Conservation (phyloP, 2,113 vertebrate species). For the Mixornis gularis region DNA sequence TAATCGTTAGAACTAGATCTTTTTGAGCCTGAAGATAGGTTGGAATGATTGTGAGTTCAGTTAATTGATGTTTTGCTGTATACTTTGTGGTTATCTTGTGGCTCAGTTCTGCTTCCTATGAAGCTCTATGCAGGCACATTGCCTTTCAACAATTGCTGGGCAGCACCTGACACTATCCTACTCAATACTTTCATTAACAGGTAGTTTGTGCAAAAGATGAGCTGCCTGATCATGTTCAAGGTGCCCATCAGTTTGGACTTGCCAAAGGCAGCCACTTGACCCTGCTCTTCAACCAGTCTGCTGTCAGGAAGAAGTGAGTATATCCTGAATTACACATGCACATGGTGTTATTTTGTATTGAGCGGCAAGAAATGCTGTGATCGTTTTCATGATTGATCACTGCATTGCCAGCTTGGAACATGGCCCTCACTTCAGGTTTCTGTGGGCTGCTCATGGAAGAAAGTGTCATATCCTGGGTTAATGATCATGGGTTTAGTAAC, state of each 20-base stretch:
- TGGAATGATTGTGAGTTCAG: not conserved
- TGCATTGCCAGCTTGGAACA: not conserved
- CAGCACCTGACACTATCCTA: not conserved
- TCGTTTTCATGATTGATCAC: not conserved
- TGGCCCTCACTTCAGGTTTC: not conserved
- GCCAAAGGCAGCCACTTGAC: conserved; percentile 83
- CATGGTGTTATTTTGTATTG: not conserved
- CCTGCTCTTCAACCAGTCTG: conserved; percentile 76
- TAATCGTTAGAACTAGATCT: not conserved
- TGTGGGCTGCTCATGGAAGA: not conserved
- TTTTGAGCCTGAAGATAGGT: not conserved
- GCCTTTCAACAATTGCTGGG: not conserved
- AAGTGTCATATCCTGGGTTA: not conserved
- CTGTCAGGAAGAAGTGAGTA: conserved; percentile 82
- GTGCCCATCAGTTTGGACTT: conserved; percentile 83
- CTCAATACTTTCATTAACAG: conserved; percentile 49
- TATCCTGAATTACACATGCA: not conserved
- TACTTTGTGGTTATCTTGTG: not conserved
- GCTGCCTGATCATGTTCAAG: conserved; percentile 55
- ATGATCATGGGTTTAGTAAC: not conserved
- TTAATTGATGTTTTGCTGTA: not conserved
- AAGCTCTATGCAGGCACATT: not conserved
- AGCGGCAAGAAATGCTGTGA: not conserved
- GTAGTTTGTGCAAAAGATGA: conserved; percentile 67
- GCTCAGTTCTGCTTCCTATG: not conserved